Evolutionary conservation across 2,113 vertebrate genomes (phyloP).

Genomic region (Uropsilus gracilis): DNA sequence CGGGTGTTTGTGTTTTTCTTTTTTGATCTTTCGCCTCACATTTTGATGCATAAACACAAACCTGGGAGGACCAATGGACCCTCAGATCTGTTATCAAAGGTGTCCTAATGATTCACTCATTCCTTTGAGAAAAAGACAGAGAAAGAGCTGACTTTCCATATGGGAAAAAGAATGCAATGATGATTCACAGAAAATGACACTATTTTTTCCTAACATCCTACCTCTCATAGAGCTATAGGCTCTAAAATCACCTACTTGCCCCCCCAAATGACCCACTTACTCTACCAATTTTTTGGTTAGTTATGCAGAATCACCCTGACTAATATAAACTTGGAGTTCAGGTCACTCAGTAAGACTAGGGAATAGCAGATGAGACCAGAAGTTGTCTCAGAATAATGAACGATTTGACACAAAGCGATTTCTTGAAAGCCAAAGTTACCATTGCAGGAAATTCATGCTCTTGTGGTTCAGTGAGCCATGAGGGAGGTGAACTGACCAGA

Average conservation of each 20-base stretch:
- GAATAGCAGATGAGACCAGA: background rate
- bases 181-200: background rate
- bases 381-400: constrained; percentile 29
- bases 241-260: constrained; percentile 26
- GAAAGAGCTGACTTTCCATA: background rate
- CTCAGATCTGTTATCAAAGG: background rate
- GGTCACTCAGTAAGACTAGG: background rate
- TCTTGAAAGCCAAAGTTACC: constrained; percentile 51
- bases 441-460: constrained; percentile 58
- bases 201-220: background rate
- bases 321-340: background rate
- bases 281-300: background rate
- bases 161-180: background rate
- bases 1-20: background rate
- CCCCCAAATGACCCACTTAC: background rate
- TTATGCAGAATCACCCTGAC: background rate
- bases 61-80: background rate
- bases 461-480: constrained; percentile 12
- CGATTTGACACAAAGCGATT: constrained; percentile 58
- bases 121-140: background rate
- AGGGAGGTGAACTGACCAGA: constrained; percentile 14
- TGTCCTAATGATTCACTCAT: background rate
- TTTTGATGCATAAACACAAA: background rate
- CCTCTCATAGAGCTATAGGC: background rate
- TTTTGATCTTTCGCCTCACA: background rate